Evolutionary conservation across 1,140 invertebrate genomes (phyloP), one percentile per base, ranked within the genome.

Genomic region (Eurosta solidaginis): DNA sequence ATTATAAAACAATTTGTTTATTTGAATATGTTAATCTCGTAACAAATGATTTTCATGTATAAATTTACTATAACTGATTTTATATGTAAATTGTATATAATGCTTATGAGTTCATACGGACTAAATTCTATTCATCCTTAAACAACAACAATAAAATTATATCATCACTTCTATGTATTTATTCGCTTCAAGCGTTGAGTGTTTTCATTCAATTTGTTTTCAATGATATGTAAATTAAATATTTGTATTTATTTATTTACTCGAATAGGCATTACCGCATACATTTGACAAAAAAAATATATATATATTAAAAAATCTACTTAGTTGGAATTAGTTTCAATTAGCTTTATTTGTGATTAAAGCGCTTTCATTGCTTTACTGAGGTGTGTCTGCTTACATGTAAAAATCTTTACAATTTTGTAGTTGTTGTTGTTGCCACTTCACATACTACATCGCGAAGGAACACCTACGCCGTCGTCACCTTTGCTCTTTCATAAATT

Each of bases 151-250:
- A 63, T n/a, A 5, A 63, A 36, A 36, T 36, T 10, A 3, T 14
- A 17, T 47, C 14, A 42, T 68, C n/a, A n/a, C 33, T 40, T 40
- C n/a, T n/a, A n/a, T n/a, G n/a, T n/a, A 54, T 20, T 68, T 36
- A 40, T 5, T 17, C 17, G 14, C 59, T 22, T 22, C 29, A 68
- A 40, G 59, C 59, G 33, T 3, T 42, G 59, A 29, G 17, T 40
- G 59, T 22, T 68, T 68, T 68, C 59, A 68, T 40, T 1, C n/a
- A n/a, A 68, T 68, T 68, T 68, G 59, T 68, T 68, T 68, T 2
- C 59, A 68, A n/a, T 14, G 40, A 68, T 36, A 36, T n/a, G 12
- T 68, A 40, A 68, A 68, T 68, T 40, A 17, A n/a, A 68, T 36
- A 40, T 1, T 68, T 68, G 27, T 20, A 20, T 40, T 68, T 68